These are phyloP conservation scores for Galemys pyrenaicus DNA, from an alignment of 2,113 vertebrate species.

Conservation along the genomic window DNA sequence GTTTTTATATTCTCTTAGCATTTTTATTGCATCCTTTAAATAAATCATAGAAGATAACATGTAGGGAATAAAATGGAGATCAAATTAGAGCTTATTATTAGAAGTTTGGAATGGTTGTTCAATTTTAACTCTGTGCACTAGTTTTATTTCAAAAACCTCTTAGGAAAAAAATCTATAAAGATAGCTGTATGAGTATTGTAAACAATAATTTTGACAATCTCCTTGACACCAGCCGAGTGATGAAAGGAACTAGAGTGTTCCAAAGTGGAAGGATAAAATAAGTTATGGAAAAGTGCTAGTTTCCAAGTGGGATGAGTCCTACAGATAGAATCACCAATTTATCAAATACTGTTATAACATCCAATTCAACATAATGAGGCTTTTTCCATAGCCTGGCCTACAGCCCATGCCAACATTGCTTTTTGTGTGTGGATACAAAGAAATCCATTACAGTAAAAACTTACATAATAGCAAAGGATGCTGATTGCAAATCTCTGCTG, in stretches of 20 bases:
- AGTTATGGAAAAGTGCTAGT: neutral
- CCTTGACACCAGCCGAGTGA: slow-evolving; percentile 17
- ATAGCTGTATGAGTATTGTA: neutral
- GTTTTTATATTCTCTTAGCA: neutral
- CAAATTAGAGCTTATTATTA: slow-evolving; percentile 2
- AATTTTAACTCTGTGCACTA: slow-evolving; percentile 26
- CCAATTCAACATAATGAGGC: neutral
- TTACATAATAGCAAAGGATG: neutral
- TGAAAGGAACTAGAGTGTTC: neutral
- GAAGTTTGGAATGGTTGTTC: neutral
- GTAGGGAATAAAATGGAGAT: slow-evolving; percentile 19
- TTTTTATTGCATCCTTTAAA: slow-evolving; percentile 20
- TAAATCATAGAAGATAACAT: neutral
- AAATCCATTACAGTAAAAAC: slow-evolving; percentile 45
- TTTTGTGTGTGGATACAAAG: neutral
- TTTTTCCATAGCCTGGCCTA: neutral
- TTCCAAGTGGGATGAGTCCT: slow-evolving; percentile 13
- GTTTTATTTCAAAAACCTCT: slow-evolving; percentile 52
- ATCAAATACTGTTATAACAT: slow-evolving; percentile 29
- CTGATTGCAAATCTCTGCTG: slow-evolving; percentile 25
- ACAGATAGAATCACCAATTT: slow-evolving; percentile 20
- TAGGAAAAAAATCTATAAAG: slow-evolving; percentile 27
- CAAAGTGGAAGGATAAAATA: slow-evolving; percentile 39
- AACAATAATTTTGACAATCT: slow-evolving; percentile 60
- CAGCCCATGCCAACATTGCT: neutral